Evolutionary conservation across 2,797 vertebrate species (phyloP), one percentile per base, ranked within the genome.

Genomic region (Sebastolobus altivelis): DNA sequence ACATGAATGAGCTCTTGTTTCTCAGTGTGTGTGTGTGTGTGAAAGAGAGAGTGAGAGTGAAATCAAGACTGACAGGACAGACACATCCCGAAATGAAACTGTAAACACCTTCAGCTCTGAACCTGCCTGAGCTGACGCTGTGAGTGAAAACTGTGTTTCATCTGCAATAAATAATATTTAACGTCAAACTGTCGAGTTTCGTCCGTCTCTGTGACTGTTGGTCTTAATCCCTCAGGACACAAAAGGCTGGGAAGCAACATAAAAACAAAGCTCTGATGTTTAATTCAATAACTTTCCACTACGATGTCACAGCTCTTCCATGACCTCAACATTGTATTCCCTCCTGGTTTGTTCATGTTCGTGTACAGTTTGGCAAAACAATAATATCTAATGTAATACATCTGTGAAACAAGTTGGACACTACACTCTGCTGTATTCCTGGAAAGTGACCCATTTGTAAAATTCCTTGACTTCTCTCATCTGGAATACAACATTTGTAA

Each of bases 131-230:
- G 75, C 67, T 31, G 79, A 75, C 5, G 14, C 40, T 70, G 84
- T 73, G 72, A 76, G 55, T 84, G 80, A 77, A 67, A 72, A 43
- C 78, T 77, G 87, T 89, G 77, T 88, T 92, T 89, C 74, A 86
- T 86, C 87, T 67, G 83, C 74, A 95, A 94, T 95, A 95, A 95
- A 95, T 86, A 40, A 77, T 90, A 90, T 93, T 93, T 88, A 90
- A 88, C 71, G 60, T 76, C 61, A 85, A 81, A 43, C 56, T 55
- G 74, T 2, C 31, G 52, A 40, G 65, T 54, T 55, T 56, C 2
- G n/a, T 49, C 7, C 27, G 3, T 81, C 60, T 80, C 22, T 72
- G 22, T 76, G 59, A 12, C 22, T 10, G 0, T 54, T 55, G 6
- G 9, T 59, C 14, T 3, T 3, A 2, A 49, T 46, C 62, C 7